Percentiles rank a stretch among this genome's conserved stretches.
Evolutionary conservation across 2,113 vertebrate species (phyloP).

Genomic region (Hassar affinis): DNA sequence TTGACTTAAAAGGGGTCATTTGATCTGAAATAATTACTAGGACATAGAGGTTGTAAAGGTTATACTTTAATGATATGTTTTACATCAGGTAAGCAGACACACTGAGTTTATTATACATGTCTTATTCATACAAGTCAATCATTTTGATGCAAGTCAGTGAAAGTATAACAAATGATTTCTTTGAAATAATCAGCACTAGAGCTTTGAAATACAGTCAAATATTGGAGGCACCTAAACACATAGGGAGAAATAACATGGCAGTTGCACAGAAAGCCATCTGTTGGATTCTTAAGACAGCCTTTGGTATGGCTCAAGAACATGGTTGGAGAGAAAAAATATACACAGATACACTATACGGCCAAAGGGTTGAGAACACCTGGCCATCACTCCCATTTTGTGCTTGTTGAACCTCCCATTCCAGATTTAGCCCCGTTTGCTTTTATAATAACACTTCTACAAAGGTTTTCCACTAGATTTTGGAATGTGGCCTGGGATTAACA

Average conservation of each 20-base stretch:
- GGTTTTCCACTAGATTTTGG: neutral
- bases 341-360: constrained; percentile 50
- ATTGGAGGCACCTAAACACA: constrained; percentile 72
- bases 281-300: constrained; percentile 23
- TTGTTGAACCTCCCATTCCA: neutral
- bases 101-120: constrained; percentile 53
- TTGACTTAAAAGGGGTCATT: constrained; percentile 17
- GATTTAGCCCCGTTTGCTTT: neutral
- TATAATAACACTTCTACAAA: neutral
- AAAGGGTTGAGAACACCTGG: neutral
- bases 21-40: constrained; percentile 66
- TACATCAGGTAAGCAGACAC: constrained; percentile 57
- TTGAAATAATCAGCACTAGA: constrained; percentile 46
- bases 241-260: constrained; percentile 74
- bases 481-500: neutral
- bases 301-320: constrained; percentile 14
- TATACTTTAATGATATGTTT: constrained; percentile 62
- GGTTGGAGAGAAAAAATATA: constrained; percentile 3
- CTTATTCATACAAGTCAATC: constrained; percentile 48
- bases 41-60: constrained; percentile 66
- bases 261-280: constrained; percentile 53
- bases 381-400: neutral
- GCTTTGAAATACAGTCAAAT: constrained; percentile 71
- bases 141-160: constrained; percentile 60
- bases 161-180: constrained; percentile 63